Conservation (phyloP, 1,140 invertebrate genomes). For the Penaeus vannamei region DNA sequence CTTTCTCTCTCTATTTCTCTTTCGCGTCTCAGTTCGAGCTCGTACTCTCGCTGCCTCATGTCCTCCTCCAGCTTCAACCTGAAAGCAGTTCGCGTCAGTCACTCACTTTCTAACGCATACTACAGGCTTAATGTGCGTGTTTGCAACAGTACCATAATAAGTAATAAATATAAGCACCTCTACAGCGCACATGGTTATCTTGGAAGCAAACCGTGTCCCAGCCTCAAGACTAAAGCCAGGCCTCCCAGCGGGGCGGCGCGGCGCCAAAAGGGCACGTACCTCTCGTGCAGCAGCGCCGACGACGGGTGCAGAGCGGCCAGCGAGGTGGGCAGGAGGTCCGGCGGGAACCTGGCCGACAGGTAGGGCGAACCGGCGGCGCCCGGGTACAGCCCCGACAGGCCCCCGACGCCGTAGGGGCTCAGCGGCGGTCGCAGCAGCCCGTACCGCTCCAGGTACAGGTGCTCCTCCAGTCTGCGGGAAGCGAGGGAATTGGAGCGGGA, state of each 20-base stretch:
- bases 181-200: background rate
- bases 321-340: conserved; percentile 63
- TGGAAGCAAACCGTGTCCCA: background rate
- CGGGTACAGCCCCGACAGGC: conserved; percentile 59
- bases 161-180: background rate
- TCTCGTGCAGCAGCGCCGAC: conserved; percentile 64
- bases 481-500: conserved; percentile 62
- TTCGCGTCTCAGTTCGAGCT: conserved; percentile 64
- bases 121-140: background rate
- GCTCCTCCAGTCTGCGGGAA: conserved; percentile 79
- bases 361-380: conserved; percentile 63
- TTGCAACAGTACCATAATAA: background rate
- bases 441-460: conserved; percentile 83
- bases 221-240: background rate
- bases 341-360: conserved; percentile 63
- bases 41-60: conserved; percentile 66
- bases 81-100: background rate
- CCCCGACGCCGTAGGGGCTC: conserved; percentile 69
- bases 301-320: conserved; percentile 65
- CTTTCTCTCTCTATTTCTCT: conserved; percentile 66
- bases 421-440: conserved; percentile 79
- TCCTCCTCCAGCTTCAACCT: conserved; percentile 67
- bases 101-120: background rate
- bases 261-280: conserved; percentile 10
- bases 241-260: no score